Evolutionary conservation across 2,113 vertebrate species (phyloP).

Genomic region (Crotalus tigris): DNA sequence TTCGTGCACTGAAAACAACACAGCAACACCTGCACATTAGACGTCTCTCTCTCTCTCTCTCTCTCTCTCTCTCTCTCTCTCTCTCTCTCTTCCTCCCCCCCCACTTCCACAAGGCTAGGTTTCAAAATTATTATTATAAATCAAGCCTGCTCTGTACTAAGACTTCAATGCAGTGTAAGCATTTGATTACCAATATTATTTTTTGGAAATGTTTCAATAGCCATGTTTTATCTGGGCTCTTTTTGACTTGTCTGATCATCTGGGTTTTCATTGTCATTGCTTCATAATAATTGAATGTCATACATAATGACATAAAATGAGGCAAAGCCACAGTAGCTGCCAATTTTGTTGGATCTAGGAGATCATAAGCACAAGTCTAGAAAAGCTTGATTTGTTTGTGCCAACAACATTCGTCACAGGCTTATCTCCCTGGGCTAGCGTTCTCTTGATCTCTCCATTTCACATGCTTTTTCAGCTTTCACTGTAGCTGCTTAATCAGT

Average conservation of each 20-base stretch:
- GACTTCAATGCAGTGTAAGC: conserved; percentile 67
- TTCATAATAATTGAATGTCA: conserved; percentile 78
- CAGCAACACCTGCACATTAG: conserved; percentile 72
- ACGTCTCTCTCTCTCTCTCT: conserved; percentile 42
- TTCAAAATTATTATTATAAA: conserved; percentile 74
- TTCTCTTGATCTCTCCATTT: conserved; percentile 67
- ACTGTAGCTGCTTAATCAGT: conserved; percentile 68
- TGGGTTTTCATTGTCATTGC: conserved; percentile 74
- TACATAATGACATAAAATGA: conserved; percentile 75
- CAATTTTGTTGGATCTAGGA: conserved; percentile 72
- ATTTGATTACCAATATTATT: conserved; percentile 73
- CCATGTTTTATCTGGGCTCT: conserved; percentile 74
- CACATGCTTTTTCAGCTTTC: conserved; percentile 62
- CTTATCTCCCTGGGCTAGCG: conserved; percentile 70
- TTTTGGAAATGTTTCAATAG: conserved; percentile 68
- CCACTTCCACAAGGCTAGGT: conserved; percentile 55
- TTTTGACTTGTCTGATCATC: conserved; percentile 78
- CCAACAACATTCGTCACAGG: conserved; percentile 73
- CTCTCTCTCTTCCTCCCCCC: too few relatives aligned
- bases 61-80: too few relatives aligned
- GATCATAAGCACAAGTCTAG: conserved; percentile 54
- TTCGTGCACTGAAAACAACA: conserved; percentile 66
- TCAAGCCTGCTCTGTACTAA: conserved; percentile 68
- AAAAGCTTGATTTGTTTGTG: conserved; percentile 72
- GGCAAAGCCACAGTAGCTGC: conserved; percentile 73